phyloP scores from a whole-genome alignment of 2,888 invertebrate species.

The Alsophila aescularia region DNA sequence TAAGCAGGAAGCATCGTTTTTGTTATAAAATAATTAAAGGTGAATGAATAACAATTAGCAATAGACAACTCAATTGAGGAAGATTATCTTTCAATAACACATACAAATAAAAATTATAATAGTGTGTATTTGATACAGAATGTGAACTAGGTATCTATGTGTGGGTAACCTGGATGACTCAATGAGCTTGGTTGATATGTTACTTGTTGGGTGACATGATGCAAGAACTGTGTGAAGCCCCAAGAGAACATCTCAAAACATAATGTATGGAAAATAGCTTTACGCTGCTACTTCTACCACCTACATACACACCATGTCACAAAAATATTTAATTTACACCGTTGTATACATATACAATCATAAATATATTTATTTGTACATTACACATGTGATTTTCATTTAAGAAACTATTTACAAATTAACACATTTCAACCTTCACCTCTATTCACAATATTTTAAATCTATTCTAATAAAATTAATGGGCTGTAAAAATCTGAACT shows the following conservation, averaged over 20 bases:
- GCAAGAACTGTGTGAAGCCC: constrained; percentile 76
- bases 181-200: constrained; percentile 72
- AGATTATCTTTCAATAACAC: constrained; percentile 28
- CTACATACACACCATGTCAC: constrained; percentile 78
- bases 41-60: constrained; percentile 55
- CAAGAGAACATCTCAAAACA: constrained; percentile 55
- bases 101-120: constrained; percentile 40
- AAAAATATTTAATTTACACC: constrained; percentile 77
- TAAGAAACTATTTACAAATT: constrained; percentile 74
- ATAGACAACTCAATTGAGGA: constrained; percentile 39
- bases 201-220: constrained; percentile 69
- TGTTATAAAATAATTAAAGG: constrained; percentile 50
- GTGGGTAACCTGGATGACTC: constrained; percentile 55
- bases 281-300: constrained; percentile 57
- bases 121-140: constrained; percentile 61
- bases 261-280: constrained; percentile 69
- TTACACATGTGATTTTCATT: constrained; percentile 69
- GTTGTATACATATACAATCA: constrained; percentile 70
- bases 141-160: constrained; percentile 42
- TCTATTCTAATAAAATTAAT: constrained; percentile 55
- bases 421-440: constrained; percentile 71
- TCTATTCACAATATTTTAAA: constrained; percentile 64
- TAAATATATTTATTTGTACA: constrained; percentile 81
- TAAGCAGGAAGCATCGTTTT: constrained; percentile 36
- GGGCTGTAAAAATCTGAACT: constrained; percentile 69